Conservation (phyloP, 2,113 vertebrate genomes). For the Perca flavescens region DNA sequence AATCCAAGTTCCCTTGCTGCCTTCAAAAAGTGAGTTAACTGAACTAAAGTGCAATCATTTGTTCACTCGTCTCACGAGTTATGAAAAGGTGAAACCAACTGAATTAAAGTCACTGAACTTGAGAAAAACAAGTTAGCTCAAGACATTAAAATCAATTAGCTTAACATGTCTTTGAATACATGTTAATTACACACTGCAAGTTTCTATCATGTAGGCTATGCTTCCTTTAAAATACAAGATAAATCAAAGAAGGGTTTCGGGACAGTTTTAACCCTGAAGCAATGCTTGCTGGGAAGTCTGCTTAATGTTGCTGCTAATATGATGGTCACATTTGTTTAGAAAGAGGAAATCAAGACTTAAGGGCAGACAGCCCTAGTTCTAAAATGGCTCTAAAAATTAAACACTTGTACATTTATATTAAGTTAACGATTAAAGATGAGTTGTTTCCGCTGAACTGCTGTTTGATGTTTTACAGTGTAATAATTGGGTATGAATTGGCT, state of each 20-base stretch:
- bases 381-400: background rate
- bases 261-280: background rate
- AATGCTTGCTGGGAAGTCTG: conserved; percentile 3
- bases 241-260: background rate
- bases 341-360: background rate
- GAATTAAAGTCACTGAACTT: background rate
- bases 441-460: background rate
- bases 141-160: no score
- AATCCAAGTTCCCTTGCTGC: background rate
- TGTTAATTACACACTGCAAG: no score
- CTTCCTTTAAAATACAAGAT: background rate
- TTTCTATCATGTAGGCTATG: no score
- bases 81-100: background rate
- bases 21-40: background rate
- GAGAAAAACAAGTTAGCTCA: background rate
- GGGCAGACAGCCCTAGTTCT: background rate
- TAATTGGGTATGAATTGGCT: background rate
- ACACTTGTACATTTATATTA: background rate
- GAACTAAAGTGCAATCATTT: background rate
- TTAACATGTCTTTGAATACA: background rate
- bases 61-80: background rate
- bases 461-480: background rate
- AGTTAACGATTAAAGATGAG: background rate
- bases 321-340: background rate
- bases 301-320: no score